phyloP scores from a whole-genome alignment of 2,797 vertebrate genomes.

The Cryptoblepharus egeriae region DNA sequence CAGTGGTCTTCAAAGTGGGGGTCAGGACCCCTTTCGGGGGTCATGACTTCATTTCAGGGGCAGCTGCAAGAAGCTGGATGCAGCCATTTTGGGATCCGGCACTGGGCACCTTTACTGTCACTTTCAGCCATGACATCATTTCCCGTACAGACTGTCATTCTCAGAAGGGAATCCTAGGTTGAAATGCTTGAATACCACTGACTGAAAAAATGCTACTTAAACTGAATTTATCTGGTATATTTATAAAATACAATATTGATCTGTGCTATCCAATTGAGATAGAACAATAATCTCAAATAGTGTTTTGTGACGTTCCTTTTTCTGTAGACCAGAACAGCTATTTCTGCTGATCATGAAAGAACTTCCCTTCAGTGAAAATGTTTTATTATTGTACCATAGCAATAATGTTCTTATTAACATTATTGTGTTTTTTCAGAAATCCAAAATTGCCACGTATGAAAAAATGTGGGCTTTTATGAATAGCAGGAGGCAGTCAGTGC shows the following conservation, averaged over 20 bases:
- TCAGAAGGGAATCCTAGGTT: too few relatives aligned
- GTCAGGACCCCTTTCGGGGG: too few relatives aligned
- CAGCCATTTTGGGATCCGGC: too few relatives aligned
- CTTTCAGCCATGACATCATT: too few relatives aligned
- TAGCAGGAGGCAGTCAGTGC: constrained; percentile 94
- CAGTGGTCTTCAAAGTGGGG: too few relatives aligned
- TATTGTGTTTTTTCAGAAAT: constrained; percentile 86
- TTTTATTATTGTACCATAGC: neutral
- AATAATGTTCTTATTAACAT: constrained; percentile 16
- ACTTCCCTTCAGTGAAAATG: neutral
- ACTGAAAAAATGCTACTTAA: neutral
- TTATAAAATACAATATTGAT: neutral
- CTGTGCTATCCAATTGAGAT: neutral
- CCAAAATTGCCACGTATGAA: constrained; percentile 98
- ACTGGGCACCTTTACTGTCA: too few relatives aligned
- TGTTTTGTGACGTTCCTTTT: neutral
- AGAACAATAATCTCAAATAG: neutral
- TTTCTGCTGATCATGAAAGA: neutral
- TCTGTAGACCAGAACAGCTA: neutral
- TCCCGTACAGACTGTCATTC: too few relatives aligned
- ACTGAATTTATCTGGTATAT: neutral
- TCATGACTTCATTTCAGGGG: too few relatives aligned
- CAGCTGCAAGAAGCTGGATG: too few relatives aligned
- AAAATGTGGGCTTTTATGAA: constrained; percentile 99
- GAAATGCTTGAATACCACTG: too few relatives aligned